Conservation (phyloP, 2,113 vertebrate species). For the Microcebus jonahi region DNA sequence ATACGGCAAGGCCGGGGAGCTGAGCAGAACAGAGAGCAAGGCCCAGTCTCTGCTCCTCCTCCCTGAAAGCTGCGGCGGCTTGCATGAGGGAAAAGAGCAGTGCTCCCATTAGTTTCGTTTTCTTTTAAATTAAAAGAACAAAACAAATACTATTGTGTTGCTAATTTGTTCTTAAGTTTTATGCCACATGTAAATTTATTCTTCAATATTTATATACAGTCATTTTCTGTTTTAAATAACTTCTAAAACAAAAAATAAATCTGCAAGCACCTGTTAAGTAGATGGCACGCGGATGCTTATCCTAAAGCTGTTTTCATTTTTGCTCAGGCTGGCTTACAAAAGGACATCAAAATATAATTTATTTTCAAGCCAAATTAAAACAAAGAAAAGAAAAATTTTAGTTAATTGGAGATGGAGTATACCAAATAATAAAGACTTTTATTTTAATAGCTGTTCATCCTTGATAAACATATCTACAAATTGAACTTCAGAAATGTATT, state of each 20-base stretch:
- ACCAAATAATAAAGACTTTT: background rate
- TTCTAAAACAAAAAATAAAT: constrained; percentile 73
- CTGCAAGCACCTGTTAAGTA: constrained; percentile 35
- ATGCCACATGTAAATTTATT: constrained; percentile 65
- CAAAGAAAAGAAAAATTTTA: background rate
- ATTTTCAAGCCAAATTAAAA: constrained; percentile 69
- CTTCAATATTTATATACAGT: constrained; percentile 76
- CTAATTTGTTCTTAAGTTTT: constrained; percentile 53
- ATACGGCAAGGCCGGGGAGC: background rate
- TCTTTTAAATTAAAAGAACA: background rate
- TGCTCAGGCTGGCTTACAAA: constrained; percentile 69
- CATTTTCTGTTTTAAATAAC: constrained; percentile 67
- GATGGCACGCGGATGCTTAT: constrained; percentile 75
- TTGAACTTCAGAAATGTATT: background rate
- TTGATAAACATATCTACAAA: background rate
- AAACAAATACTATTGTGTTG: background rate
- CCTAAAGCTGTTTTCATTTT: constrained; percentile 78
- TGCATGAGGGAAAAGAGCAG: background rate
- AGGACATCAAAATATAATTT: constrained; percentile 69
- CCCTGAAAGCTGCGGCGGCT: background rate
- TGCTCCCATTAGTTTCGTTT: background rate
- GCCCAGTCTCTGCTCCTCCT: background rate
- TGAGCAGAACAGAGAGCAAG: background rate
- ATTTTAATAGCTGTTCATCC: background rate
- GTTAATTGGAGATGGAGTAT: background rate